Evolutionary conservation across 1,140 invertebrate species (phyloP).

Genomic region (Ericerus pela): DNA sequence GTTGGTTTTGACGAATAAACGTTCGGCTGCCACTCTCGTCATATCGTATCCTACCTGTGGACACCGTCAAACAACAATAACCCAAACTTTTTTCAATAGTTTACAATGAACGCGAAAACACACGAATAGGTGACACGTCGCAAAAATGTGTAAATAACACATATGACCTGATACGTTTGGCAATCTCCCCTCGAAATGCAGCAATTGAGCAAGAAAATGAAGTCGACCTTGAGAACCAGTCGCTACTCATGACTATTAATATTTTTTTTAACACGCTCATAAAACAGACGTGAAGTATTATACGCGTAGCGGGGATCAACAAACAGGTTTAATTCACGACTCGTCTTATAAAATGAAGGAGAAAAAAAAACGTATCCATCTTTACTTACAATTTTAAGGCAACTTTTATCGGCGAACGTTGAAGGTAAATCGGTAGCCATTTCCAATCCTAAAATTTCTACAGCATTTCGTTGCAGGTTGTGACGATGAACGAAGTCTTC

Average conservation of each 20-base stretch:
- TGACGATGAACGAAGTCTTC: conserved; percentile 78
- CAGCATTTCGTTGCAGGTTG: conserved; percentile 65
- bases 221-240: too few species aligned
- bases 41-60: conserved; percentile 81
- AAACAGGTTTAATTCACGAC: conserved; percentile 8
- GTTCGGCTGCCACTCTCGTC: conserved; percentile 70
- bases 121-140: too few species aligned
- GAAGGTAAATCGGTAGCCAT: conserved; percentile 82
- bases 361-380: background rate
- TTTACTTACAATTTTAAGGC: conserved; percentile 62
- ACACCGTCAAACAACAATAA: background rate
- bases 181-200: too few species aligned
- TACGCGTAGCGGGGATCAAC: too few species aligned
- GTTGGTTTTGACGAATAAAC: conserved; percentile 62
- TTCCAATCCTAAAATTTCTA: conserved; percentile 92
- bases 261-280: too few species aligned
- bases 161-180: too few species aligned
- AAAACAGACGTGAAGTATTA: too few species aligned
- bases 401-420: conserved; percentile 69
- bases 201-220: too few species aligned
- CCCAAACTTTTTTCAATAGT: too few species aligned
- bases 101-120: too few species aligned
- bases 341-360: background rate
- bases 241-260: too few species aligned
- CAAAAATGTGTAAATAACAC: too few species aligned